phyloP scores from a whole-genome alignment of 2,113 vertebrate species.

The Phyllostomus hastatus region DNA sequence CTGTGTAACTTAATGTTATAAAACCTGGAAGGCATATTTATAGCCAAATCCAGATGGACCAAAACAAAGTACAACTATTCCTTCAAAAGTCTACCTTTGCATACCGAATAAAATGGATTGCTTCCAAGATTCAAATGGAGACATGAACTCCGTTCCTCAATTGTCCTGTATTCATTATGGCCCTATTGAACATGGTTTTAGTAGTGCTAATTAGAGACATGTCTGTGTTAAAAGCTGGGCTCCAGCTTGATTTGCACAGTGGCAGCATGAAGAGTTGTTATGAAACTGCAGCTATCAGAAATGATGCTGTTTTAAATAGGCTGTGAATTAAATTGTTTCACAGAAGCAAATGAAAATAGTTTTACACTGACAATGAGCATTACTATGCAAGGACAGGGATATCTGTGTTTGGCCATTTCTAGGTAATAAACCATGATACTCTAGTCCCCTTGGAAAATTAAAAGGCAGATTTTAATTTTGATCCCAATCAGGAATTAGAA shows the following conservation, averaged over 20 bases:
- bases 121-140: conserved; percentile 64
- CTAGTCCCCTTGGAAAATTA: neutral
- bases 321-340: conserved; percentile 69
- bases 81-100: conserved; percentile 59
- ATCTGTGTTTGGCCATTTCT: conserved; percentile 60
- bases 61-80: conserved; percentile 68
- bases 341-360: conserved; percentile 70
- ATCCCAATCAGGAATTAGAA: neutral
- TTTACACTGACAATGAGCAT: conserved; percentile 69
- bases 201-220: conserved; percentile 71
- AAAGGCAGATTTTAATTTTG: neutral
- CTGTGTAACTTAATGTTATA: conserved; percentile 49
- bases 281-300: conserved; percentile 77
- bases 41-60: conserved; percentile 53
- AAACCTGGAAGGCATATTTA: conserved; percentile 74
- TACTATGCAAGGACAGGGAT: conserved; percentile 47
- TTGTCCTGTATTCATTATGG: conserved; percentile 51
- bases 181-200: conserved; percentile 32
- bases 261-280: conserved; percentile 75
- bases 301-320: conserved; percentile 76
- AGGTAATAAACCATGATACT: conserved; percentile 17
- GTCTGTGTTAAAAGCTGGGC: conserved; percentile 60
- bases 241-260: conserved; percentile 60
- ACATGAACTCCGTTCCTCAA: conserved; percentile 49
- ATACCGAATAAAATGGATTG: conserved; percentile 64